Evolutionary conservation across 2,888 invertebrate genomes (phyloP).

Genomic region (Cephonodes hylas): DNA sequence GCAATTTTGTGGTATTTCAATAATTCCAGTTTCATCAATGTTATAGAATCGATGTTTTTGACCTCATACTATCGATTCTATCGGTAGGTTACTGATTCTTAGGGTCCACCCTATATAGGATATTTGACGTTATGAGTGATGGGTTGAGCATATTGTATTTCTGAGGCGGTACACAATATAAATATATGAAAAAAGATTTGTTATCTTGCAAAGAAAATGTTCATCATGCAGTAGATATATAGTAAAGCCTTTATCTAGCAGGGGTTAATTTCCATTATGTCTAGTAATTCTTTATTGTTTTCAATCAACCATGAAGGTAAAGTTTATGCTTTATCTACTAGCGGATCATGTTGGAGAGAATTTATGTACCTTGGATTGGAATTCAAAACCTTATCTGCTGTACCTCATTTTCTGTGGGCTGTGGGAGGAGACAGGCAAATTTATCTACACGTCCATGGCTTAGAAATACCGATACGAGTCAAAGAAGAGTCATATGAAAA

Average conservation of each 20-base stretch:
- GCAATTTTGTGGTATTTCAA: no score
- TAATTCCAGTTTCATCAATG: no score
- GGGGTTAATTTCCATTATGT: constrained; percentile 39
- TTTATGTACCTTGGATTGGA: constrained; percentile 92
- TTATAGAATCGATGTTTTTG: no score
- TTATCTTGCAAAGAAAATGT: no score
- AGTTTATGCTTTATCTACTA: constrained; percentile 91
- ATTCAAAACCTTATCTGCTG: constrained; percentile 93
- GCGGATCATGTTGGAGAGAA: constrained; percentile 91
- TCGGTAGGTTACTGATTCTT: no score
- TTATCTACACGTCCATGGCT: constrained; percentile 93
- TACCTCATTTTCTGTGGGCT: constrained; percentile 94
- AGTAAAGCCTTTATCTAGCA: not conserved
- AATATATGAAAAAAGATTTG: no score
- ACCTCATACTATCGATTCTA: no score
- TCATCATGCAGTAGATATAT: not conserved
- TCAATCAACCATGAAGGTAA: constrained; percentile 94
- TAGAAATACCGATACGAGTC: constrained; percentile 94
- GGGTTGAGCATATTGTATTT: no score
- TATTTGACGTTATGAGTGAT: no score
- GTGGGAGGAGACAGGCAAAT: constrained; percentile 96
- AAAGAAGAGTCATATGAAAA: constrained; percentile 96
- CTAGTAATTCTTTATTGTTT: constrained; percentile 88
- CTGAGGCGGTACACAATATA: not conserved
- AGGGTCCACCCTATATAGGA: no score